Evolutionary conservation across 1,140 invertebrate genomes (phyloP).

Genomic region (Trichonephila clavipes): DNA sequence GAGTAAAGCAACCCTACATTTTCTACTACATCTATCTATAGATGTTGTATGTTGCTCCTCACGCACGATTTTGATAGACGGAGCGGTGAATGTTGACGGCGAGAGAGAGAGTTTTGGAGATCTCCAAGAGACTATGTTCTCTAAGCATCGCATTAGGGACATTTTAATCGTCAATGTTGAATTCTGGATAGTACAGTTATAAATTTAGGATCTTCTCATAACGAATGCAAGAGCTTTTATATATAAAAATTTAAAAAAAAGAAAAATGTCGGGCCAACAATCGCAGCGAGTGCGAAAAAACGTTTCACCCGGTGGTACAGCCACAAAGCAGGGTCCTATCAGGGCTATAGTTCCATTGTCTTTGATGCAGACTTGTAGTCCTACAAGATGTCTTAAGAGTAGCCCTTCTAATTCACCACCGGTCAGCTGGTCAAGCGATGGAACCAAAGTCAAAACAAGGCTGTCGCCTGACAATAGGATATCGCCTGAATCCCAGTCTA

Average conservation of each 20-base stretch:
- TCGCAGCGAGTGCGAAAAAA: constrained; percentile 77
- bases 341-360: constrained; percentile 78
- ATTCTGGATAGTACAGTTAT: constrained; percentile 47
- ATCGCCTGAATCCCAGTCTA: constrained; percentile 73
- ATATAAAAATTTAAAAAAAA: constrained; percentile 8
- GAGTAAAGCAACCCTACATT: constrained; percentile 58
- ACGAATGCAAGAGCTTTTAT: constrained; percentile 62
- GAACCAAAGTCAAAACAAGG: constrained; percentile 72
- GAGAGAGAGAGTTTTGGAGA: background rate
- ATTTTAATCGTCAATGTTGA: background rate
- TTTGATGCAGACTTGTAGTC: constrained; percentile 77
- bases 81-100: constrained; percentile 24
- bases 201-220: constrained; percentile 46
- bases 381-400: constrained; percentile 70
- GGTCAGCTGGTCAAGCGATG: constrained; percentile 62
- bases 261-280: constrained; percentile 66
- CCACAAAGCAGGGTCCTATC: constrained; percentile 76
- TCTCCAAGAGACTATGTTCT: constrained; percentile 56
- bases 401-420: constrained; percentile 74
- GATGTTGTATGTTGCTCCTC: constrained; percentile 44
- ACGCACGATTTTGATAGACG: constrained; percentile 66
- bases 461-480: constrained; percentile 75
- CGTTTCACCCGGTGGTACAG: constrained; percentile 76
- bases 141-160: constrained; percentile 56
- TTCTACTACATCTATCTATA: constrained; percentile 70